Evolutionary conservation across 1,140 invertebrate species (phyloP).

Genomic region (Dolichoris vasculosae): DNA sequence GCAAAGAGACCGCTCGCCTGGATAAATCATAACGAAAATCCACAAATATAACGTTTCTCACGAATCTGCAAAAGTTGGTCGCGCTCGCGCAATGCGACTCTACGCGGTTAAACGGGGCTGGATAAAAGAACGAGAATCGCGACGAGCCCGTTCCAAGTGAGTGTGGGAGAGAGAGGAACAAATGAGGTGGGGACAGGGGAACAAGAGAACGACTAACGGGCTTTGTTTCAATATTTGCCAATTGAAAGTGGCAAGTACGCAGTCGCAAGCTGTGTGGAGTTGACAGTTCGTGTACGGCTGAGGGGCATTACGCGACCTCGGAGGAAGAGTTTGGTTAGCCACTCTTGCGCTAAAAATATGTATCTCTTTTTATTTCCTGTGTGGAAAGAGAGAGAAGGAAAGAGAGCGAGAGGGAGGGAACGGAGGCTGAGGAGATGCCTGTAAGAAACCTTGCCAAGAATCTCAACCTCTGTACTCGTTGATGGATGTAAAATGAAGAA

Average conservation of each 20-base stretch:
- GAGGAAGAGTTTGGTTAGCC: not conserved
- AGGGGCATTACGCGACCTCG: slow-evolving; percentile 11
- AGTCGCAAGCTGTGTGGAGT: not conserved
- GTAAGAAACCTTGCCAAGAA: slow-evolving; percentile 22
- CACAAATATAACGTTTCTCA: slow-evolving; percentile 46
- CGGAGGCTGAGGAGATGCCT: not conserved
- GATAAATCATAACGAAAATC: slow-evolving; percentile 53
- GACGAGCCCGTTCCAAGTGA: not conserved
- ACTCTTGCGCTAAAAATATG: not conserved
- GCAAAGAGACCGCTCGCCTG: slow-evolving; percentile 36
- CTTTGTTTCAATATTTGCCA: slow-evolving; percentile 53
- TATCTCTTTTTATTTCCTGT: not conserved
- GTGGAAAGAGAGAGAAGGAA: not conserved
- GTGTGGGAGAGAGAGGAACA: not conserved
- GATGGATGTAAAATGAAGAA: slow-evolving; percentile 23
- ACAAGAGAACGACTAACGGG: slow-evolving; percentile 19
- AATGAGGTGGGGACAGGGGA: not conserved
- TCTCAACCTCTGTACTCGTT: not conserved
- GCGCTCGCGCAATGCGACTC: not conserved
- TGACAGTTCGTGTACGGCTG: slow-evolving; percentile 17
- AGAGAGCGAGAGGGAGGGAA: not conserved
- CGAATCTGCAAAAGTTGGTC: slow-evolving; percentile 34
- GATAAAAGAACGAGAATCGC: not conserved
- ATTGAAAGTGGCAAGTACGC: slow-evolving; percentile 13
- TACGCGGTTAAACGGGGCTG: not conserved